Percentiles rank a stretch among this genome's conserved stretches.
Evolutionary conservation across 37 sponge, comb jelly and placozoan species (phyloP).

Genomic region (Halichondria panicea): DNA sequence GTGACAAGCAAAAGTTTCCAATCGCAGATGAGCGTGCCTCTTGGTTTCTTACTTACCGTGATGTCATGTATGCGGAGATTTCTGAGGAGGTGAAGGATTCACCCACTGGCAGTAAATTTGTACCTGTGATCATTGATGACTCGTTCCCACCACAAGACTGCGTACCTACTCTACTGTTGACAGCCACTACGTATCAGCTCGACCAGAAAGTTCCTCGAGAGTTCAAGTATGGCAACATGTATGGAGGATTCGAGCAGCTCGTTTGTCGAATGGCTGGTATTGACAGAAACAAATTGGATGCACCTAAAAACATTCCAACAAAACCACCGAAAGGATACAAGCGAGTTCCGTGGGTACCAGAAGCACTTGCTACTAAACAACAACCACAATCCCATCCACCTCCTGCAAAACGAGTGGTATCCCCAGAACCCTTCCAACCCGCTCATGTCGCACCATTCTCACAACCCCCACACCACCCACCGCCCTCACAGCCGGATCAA

Average conservation of each 20-base stretch:
- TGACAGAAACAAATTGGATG: slow-evolving; percentile 32
- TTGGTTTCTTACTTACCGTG: neutral
- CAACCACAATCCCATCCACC: too few species aligned
- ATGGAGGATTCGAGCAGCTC: slow-evolving; percentile 40
- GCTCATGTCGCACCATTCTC: neutral
- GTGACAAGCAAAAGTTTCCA: neutral
- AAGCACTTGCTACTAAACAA: too few species aligned
- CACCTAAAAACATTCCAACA: too few species aligned
- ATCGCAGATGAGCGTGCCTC: slow-evolving; percentile 1
- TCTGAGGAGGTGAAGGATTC: neutral
- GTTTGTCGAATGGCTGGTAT: slow-evolving; percentile 66
- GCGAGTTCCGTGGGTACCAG: too few species aligned
- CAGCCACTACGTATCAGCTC: slow-evolving; percentile 2
- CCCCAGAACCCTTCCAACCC: too few species aligned
- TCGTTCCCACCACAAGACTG: neutral
- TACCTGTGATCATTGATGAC: slow-evolving; percentile 36
- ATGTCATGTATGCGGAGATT: slow-evolving; percentile 18
- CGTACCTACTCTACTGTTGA: slow-evolving; percentile 30
- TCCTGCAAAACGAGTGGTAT: too few species aligned
- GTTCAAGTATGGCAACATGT: slow-evolving; percentile 36
- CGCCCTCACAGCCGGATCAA: neutral
- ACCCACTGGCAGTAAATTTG: slow-evolving; percentile 11
- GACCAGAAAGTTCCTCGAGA: neutral
- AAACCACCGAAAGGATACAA: too few species aligned
- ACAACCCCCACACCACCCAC: neutral